These are phyloP conservation scores for Xestia c-nigrum DNA, from an alignment of 2,888 invertebrate genomes.

Conservation along the genomic window DNA sequence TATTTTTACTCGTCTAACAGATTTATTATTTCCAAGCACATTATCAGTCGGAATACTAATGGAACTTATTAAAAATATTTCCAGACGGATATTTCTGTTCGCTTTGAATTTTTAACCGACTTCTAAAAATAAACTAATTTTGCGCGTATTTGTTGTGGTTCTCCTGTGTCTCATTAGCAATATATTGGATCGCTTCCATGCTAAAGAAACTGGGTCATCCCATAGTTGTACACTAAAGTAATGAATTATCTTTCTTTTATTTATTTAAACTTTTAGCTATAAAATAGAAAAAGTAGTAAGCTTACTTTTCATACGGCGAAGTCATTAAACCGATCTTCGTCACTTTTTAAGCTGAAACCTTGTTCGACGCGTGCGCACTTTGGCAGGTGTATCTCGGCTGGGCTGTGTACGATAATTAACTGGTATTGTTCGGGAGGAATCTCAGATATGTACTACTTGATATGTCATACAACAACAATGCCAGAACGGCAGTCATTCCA, in stretches of 20 bases:
- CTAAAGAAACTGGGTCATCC: background rate
- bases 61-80: background rate
- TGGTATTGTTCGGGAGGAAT: conserved; percentile 23
- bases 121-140: background rate
- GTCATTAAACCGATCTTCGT: conserved; percentile 18
- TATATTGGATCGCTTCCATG: background rate
- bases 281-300: background rate
- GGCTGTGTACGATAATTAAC: background rate
- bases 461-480: conserved; percentile 17
- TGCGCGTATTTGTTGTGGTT: background rate
- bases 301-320: conserved; percentile 60
- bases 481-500: conserved; percentile 11
- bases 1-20: background rate
- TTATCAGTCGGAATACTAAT: background rate
- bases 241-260: background rate
- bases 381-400: conserved; percentile 11
- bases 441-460: conserved; percentile 33
- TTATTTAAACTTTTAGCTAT: background rate
- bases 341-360: conserved; percentile 8
- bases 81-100: background rate
- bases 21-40: background rate
- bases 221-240: background rate
- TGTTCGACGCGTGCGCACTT: conserved; percentile 9
- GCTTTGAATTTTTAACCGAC: background rate
- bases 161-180: background rate